Evolutionary conservation across 2,888 invertebrate species (phyloP).

Genomic region (Disparrhopalites patrizii): DNA sequence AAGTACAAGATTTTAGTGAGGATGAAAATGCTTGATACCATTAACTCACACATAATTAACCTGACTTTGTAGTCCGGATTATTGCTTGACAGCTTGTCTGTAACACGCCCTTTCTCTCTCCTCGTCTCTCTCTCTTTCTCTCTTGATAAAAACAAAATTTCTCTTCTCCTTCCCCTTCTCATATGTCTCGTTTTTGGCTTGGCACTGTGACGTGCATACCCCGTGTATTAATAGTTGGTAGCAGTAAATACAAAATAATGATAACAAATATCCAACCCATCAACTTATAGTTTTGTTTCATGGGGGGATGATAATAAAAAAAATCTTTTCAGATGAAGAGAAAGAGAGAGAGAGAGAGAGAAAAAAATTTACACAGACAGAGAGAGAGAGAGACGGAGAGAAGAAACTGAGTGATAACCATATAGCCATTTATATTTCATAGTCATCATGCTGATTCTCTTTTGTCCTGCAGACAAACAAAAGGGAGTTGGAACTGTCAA

Average conservation of each 20-base stretch:
- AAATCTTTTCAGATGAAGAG: no score
- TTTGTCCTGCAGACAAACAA: constrained; percentile 23
- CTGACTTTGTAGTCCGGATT: constrained; percentile 31
- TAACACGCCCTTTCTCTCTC: constrained; percentile 27
- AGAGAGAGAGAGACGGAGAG: background rate
- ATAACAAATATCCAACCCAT: no score
- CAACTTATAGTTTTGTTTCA: constrained; percentile 7
- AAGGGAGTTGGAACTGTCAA: constrained; percentile 24
- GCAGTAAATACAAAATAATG: no score
- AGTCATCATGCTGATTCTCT: constrained; percentile 25
- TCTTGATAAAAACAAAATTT: no score
- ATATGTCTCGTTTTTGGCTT: no score
- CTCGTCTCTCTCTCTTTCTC: no score
- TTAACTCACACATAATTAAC: constrained; percentile 32
- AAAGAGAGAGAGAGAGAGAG: background rate
- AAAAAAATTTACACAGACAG: background rate
- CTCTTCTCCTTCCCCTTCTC: no score
- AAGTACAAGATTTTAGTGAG: constrained; percentile 9
- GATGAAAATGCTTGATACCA: constrained; percentile 21
- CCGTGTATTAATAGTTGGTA: no score
- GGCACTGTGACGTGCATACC: no score
- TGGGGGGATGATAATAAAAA: no score
- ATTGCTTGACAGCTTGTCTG: constrained; percentile 33
- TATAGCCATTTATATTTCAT: background rate
- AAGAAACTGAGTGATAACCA: constrained; percentile 14